These are phyloP conservation scores for Leiothrix lutea DNA, from an alignment of 2,113 vertebrate species.

Conservation along the genomic window DNA sequence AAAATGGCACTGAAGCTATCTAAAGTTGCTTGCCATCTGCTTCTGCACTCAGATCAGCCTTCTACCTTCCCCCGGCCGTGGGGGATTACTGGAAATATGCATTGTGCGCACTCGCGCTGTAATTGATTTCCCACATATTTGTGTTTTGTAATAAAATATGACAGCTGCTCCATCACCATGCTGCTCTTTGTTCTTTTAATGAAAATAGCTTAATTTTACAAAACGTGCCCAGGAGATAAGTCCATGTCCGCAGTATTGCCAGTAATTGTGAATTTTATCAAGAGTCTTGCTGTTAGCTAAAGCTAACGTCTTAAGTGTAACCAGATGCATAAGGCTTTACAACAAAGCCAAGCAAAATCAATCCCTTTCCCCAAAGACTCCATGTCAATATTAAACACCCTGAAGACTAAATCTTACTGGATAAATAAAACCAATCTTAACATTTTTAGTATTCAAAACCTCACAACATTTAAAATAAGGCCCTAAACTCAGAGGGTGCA, in stretches of 20 bases:
- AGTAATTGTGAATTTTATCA: conserved; percentile 30
- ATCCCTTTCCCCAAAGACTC: not conserved
- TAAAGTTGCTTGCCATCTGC: conserved; percentile 58
- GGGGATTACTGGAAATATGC: conserved; percentile 47
- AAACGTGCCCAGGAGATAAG: conserved; percentile 28
- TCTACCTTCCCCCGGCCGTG: conserved; percentile 1
- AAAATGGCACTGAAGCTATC: conserved; percentile 46
- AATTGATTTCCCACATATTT: conserved; percentile 58
- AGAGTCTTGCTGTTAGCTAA: conserved; percentile 22
- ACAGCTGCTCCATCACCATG: conserved; percentile 47
- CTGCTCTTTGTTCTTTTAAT: conserved; percentile 52
- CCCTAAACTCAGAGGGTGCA: not conserved
- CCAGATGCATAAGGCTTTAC: conserved; percentile 23
- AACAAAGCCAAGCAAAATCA: conserved; percentile 45
- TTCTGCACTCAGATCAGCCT: conserved; percentile 33
- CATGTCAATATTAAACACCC: conserved; percentile 19
- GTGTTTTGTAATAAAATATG: conserved; percentile 59
- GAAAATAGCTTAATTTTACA: conserved; percentile 57
- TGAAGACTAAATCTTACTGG: not conserved
- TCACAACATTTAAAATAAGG: not conserved
- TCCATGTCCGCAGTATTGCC: not conserved
- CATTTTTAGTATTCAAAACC: not conserved
- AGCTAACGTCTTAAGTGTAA: conserved; percentile 9
- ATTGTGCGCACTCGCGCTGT: not conserved
- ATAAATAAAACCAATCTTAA: not conserved